A percentile compares a stretch with the other conserved stretches of the same genome.
These are phyloP conservation scores for Noctua fimbriata DNA, from an alignment of 2,888 invertebrate species.

Conservation along the genomic window DNA sequence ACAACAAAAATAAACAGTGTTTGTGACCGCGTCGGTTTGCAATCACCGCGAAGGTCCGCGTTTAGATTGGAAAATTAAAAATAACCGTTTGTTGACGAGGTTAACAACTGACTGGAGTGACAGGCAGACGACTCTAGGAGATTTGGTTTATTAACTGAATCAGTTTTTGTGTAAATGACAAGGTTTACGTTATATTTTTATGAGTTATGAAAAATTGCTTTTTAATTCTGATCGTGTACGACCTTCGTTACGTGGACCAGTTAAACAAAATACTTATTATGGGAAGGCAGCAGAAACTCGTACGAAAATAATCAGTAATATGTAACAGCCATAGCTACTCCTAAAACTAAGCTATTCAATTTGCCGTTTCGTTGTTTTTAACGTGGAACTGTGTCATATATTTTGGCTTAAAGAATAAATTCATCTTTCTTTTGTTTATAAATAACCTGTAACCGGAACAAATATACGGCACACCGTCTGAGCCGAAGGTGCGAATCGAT, in stretches of 20 bases:
- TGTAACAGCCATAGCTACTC: slow-evolving; percentile 44
- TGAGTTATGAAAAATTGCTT: slow-evolving; percentile 55
- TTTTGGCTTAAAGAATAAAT: slow-evolving; percentile 84
- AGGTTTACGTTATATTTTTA: slow-evolving; percentile 32
- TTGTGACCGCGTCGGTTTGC: slow-evolving; percentile 69
- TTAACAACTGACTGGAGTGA: slow-evolving; percentile 71
- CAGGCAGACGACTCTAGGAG: slow-evolving; percentile 70
- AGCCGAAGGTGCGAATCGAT: slow-evolving; percentile 86
- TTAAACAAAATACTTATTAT: slow-evolving; percentile 62
- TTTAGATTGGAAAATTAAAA: slow-evolving; percentile 71
- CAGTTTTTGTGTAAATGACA: slow-evolving; percentile 50
- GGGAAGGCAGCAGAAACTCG: slow-evolving; percentile 53
- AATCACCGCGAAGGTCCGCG: slow-evolving; percentile 73
- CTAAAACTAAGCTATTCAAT: slow-evolving; percentile 65
- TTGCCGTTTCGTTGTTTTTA: slow-evolving; percentile 76
- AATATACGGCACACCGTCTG: slow-evolving; percentile 87
- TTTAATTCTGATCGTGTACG: slow-evolving; percentile 42
- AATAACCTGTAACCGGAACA: slow-evolving; percentile 89
- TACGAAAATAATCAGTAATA: slow-evolving; percentile 55
- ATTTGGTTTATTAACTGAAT: slow-evolving; percentile 51
- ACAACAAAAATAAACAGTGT: slow-evolving; percentile 72
- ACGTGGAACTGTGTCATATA: slow-evolving; percentile 86
- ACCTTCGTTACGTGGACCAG: slow-evolving; percentile 50
- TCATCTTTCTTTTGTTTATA: slow-evolving; percentile 88
- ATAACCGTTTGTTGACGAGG: slow-evolving; percentile 73